Evolutionary conservation across 23 tunicate species (phyloP).

Genomic region (Trididemnum clinides): DNA sequence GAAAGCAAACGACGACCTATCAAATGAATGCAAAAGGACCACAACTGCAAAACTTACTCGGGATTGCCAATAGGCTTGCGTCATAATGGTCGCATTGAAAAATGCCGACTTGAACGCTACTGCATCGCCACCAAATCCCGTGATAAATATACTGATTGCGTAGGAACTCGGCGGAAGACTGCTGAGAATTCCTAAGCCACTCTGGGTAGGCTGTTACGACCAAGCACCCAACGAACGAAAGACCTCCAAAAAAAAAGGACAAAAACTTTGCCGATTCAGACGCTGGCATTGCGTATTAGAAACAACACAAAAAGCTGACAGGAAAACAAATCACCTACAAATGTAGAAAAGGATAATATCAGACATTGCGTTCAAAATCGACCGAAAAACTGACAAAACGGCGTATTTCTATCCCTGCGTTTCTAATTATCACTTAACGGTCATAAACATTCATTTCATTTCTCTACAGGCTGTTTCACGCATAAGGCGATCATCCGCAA

Average conservation of each 20-base stretch:
- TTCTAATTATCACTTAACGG: too few relatives aligned
- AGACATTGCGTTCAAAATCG: too few relatives aligned
- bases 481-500: too few relatives aligned
- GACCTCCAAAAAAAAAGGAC: slow-evolving; percentile 37
- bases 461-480: too few relatives aligned
- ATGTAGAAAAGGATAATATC: too few relatives aligned
- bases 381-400: too few relatives aligned
- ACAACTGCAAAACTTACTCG: slow-evolving; percentile 20
- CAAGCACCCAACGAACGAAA: slow-evolving; percentile 29
- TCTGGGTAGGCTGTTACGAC: slow-evolving; percentile 19
- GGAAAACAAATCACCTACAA: too few relatives aligned
- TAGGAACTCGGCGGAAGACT: slow-evolving; percentile 38
- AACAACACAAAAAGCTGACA: too few relatives aligned
- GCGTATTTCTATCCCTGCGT: too few relatives aligned
- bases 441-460: too few relatives aligned
- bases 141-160: slow-evolving; percentile 5
- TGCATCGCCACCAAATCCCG: slow-evolving; percentile 69
- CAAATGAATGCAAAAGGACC: too few relatives aligned
- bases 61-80: slow-evolving; percentile 7
- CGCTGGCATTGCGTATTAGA: background rate
- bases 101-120: background rate
- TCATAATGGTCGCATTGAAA: slow-evolving; percentile 59
- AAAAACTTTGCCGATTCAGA: background rate
- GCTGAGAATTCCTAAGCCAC: slow-evolving; percentile 39
- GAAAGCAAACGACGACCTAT: too few relatives aligned